A percentile compares a stretch with the other conserved stretches of the same genome.
Evolutionary conservation across 1,140 invertebrate species (phyloP).

Genomic region (Sarcophaga bullata): DNA sequence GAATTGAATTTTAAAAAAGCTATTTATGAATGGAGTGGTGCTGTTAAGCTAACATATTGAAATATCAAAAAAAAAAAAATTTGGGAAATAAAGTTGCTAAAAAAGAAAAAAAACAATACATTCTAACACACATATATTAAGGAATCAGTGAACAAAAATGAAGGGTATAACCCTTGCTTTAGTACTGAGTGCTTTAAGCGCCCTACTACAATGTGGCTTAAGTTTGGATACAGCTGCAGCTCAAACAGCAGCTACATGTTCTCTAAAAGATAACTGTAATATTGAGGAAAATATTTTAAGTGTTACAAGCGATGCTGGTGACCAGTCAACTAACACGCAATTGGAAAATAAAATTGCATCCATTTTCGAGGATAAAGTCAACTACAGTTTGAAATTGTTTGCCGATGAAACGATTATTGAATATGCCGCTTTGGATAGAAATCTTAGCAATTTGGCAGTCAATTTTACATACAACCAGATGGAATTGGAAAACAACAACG

Average conservation of each 20-base stretch:
- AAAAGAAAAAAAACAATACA: not conserved
- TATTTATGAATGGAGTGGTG: not conserved
- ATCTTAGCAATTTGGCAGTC: constrained; percentile 51
- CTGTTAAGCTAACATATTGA: not conserved
- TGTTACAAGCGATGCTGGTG: constrained; percentile 39
- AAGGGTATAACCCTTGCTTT: constrained; percentile 34
- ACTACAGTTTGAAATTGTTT: constrained; percentile 60
- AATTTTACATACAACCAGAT: constrained; percentile 51
- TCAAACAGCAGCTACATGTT: constrained; percentile 51
- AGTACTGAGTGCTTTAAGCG: constrained; percentile 18
- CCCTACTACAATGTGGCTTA: not conserved
- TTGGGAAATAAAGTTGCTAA: not conserved
- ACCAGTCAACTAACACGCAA: constrained; percentile 49
- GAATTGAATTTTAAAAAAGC: not conserved
- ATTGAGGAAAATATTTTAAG: constrained; percentile 56
- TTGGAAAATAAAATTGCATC: constrained; percentile 61
- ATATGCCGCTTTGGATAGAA: constrained; percentile 49
- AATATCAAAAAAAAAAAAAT: not conserved
- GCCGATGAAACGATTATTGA: constrained; percentile 56
- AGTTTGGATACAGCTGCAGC: constrained; percentile 27
- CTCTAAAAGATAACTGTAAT: constrained; percentile 60
- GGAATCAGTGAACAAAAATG: not conserved
- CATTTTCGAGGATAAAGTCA: constrained; percentile 63
- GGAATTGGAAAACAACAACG: constrained; percentile 47
- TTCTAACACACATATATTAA: not conserved